Conservation (phyloP, 2,888 invertebrate species). For the Axea sp. region DNA sequence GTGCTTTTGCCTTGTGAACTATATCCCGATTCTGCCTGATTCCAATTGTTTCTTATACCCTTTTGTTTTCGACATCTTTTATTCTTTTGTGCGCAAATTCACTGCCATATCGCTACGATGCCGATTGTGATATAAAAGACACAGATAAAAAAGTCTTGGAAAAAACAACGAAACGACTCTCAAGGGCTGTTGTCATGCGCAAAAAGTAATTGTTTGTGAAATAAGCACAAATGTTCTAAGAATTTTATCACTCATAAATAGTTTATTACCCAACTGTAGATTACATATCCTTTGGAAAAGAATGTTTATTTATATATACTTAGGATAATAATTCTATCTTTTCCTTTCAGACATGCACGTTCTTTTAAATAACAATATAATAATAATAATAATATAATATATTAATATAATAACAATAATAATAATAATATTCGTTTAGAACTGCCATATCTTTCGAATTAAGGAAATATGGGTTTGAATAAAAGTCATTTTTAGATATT, state of each 20-base stretch:
- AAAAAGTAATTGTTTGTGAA: constrained; percentile 22
- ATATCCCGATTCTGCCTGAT: constrained; percentile 23
- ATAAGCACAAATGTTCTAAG: constrained; percentile 13
- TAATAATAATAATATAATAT: too few species aligned
- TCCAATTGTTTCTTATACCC: constrained; percentile 45
- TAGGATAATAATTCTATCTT: too few species aligned
- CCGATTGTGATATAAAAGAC: constrained; percentile 15
- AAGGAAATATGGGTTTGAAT: constrained; percentile 13
- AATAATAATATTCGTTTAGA: too few species aligned
- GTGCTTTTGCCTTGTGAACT: constrained; percentile 18
- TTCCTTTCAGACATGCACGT: too few species aligned
- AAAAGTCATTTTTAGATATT: constrained; percentile 19
- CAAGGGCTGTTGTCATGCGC: not conserved
- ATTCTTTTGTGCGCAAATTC: constrained; percentile 32
- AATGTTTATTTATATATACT: too few species aligned
- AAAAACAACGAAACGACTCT: too few species aligned
- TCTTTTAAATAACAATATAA: too few species aligned
- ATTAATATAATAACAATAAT: too few species aligned
- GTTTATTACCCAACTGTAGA: too few species aligned
- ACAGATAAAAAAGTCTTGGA: not conserved
- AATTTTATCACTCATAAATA: too few species aligned
- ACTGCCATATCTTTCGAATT: too few species aligned
- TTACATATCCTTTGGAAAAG: too few species aligned
- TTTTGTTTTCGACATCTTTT: constrained; percentile 36
- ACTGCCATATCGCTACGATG: constrained; percentile 4